A percentile compares a stretch with the other conserved stretches of the same genome.
These are phyloP conservation scores for Penaeus monodon DNA, from an alignment of 2,888 invertebrate species.

Conservation along the genomic window DNA sequence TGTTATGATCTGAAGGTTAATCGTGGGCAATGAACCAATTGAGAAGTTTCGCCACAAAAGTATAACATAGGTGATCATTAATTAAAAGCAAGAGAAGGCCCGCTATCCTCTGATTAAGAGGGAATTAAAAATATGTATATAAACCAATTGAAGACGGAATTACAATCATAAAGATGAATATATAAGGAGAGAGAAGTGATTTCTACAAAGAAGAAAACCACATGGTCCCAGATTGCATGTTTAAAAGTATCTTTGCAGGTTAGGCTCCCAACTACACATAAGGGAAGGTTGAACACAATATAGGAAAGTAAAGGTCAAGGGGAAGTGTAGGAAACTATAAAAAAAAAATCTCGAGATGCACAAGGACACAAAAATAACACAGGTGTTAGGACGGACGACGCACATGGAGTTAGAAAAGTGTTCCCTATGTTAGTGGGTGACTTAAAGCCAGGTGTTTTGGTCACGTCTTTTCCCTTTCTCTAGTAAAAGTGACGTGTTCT, in stretches of 20 bases:
- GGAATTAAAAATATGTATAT: constrained; percentile 37
- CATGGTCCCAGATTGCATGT: background rate
- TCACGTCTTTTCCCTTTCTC: too few relatives aligned
- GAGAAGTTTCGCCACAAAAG: constrained; percentile 58
- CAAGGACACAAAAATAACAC: too few relatives aligned
- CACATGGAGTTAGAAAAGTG: too few relatives aligned
- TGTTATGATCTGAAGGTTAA: constrained; percentile 1
- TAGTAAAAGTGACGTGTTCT: too few relatives aligned
- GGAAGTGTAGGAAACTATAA: background rate
- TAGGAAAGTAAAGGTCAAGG: background rate
- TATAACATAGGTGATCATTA: constrained; percentile 30
- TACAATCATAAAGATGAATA: constrained; percentile 13
- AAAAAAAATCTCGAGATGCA: background rate
- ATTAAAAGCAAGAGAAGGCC: constrained; percentile 63
- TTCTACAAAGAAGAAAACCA: background rate
- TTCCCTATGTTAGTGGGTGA: too few relatives aligned
- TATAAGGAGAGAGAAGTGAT: constrained; percentile 10
- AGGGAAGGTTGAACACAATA: background rate
- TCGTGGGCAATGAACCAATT: constrained; percentile 51
- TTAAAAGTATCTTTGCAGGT: constrained; percentile 28
- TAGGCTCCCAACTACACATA: constrained; percentile 35
- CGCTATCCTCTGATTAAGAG: constrained; percentile 65
- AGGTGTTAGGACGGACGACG: too few relatives aligned
- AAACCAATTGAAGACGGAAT: constrained; percentile 35
- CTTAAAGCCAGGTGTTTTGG: too few relatives aligned